Evolutionary conservation across 2,113 vertebrate genomes (phyloP).

Genomic region (Falcunculus frontatus): DNA sequence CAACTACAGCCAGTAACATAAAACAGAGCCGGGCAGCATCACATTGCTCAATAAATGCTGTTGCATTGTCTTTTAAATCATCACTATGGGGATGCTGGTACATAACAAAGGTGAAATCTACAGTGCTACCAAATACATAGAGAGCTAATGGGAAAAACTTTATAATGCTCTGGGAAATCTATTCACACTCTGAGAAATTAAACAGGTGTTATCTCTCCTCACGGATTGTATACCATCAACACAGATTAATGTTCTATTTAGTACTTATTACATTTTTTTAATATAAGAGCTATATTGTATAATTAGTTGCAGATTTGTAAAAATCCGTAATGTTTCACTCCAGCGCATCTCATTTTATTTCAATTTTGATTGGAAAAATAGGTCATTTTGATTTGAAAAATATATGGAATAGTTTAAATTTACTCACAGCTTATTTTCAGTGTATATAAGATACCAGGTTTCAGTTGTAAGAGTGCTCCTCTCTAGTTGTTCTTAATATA

Average conservation of each 20-base stretch:
- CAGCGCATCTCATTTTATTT: neutral
- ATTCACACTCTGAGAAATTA: neutral
- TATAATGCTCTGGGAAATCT: neutral
- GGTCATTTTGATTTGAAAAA: neutral
- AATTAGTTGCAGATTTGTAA: neutral
- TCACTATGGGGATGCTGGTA: neutral
- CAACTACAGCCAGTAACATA: neutral
- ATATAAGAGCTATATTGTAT: neutral
- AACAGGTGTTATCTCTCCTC: neutral
- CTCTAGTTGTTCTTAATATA: neutral
- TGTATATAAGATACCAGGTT: neutral
- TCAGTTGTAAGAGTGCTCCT: neutral
- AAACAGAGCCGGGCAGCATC: neutral
- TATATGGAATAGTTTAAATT: neutral
- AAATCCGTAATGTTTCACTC: neutral
- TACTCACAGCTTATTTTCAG: neutral
- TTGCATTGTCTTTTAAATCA: neutral
- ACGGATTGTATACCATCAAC: neutral
- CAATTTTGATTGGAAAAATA: neutral
- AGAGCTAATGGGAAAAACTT: neutral
- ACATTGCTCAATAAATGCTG: neutral
- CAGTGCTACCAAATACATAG: neutral
- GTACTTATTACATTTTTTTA: neutral
- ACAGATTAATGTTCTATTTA: neutral
- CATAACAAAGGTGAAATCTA: neutral